Evolutionary conservation across 1,140 invertebrate species (phyloP).

Genomic region (Helicoverpa zea): DNA sequence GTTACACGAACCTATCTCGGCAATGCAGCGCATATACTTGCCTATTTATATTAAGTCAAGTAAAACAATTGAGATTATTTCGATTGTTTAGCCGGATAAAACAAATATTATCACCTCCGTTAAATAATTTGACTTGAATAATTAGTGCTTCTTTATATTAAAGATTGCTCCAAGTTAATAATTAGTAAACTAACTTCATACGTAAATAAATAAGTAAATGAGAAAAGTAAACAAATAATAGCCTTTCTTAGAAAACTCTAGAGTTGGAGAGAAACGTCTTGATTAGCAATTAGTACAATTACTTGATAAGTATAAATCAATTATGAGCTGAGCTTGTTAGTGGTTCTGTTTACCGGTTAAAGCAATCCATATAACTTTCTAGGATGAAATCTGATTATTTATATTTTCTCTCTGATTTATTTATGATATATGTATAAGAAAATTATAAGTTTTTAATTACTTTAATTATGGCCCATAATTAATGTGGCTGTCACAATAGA

Average conservation of each 20-base stretch:
- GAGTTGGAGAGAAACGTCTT: background rate
- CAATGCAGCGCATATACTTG: background rate
- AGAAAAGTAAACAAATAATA: no score
- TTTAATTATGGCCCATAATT: no score
- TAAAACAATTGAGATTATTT: background rate
- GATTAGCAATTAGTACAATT: no score
- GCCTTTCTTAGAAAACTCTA: background rate
- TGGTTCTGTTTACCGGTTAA: background rate
- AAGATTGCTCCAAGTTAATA: no score
- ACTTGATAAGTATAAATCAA: background rate
- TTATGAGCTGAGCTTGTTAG: background rate
- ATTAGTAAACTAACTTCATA: no score
- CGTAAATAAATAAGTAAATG: no score
- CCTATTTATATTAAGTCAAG: background rate
- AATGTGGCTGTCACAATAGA: no score
- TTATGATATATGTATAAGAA: no score
- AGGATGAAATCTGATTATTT: conserved; percentile 1
- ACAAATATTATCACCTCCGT: background rate
- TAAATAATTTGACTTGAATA: no score
- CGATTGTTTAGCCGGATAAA: background rate
- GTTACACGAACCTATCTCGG: conserved; percentile 63
- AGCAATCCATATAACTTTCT: conserved; percentile 6
- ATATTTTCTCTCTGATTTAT: background rate
- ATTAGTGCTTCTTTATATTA: no score
- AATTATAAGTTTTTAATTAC: no score